Evolutionary conservation across 2,888 invertebrate genomes (phyloP).

Genomic region (Dexiosoma caninum): DNA sequence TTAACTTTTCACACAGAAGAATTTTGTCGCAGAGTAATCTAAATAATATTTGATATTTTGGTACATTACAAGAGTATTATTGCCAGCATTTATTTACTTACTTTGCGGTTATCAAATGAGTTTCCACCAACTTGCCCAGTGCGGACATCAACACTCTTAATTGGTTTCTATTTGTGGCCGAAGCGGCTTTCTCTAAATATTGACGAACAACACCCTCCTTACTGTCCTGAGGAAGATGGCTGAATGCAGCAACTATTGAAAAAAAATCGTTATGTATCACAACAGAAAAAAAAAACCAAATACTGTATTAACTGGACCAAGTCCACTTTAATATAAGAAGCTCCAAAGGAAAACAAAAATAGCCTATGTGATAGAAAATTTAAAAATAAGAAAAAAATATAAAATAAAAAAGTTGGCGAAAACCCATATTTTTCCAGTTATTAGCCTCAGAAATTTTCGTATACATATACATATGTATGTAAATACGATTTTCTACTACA

Average conservation of each 20-base stretch:
- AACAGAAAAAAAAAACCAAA: not conserved
- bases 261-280: not conserved
- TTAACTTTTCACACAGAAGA: slow-evolving; percentile 89
- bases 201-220: slow-evolving; percentile 87
- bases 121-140: slow-evolving; percentile 86
- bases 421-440: too few relatives aligned
- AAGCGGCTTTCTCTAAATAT: slow-evolving; percentile 85
- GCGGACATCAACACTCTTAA: slow-evolving; percentile 87
- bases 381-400: too few relatives aligned
- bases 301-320: too few relatives aligned
- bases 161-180: slow-evolving; percentile 85
- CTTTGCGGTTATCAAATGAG: slow-evolving; percentile 87
- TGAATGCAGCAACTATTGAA: slow-evolving; percentile 80
- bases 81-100: slow-evolving; percentile 72
- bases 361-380: too few relatives aligned
- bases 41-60: not conserved
- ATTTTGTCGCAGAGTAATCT: slow-evolving; percentile 93
- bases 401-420: too few relatives aligned
- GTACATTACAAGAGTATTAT: not conserved
- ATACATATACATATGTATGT: too few relatives aligned
- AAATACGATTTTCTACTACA: too few relatives aligned
- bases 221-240: slow-evolving; percentile 83
- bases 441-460: too few relatives aligned
- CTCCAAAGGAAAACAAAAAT: too few relatives aligned
- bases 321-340: too few relatives aligned